Conservation (phyloP, 2,888 invertebrate species). For the Tenthredo distinguenda region DNA sequence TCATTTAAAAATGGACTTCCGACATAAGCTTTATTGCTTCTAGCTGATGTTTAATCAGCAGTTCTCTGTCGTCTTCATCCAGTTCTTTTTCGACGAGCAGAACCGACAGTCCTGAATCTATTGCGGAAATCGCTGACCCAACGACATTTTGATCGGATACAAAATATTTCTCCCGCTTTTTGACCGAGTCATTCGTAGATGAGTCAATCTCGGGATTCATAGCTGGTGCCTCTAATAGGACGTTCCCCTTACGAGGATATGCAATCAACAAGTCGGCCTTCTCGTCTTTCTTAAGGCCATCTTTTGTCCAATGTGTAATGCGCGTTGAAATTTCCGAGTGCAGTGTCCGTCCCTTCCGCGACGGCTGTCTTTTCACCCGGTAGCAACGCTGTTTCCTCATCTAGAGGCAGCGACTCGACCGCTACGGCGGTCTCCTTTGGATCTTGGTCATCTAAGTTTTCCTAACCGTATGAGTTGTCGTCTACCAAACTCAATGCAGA, state of each 20-base stretch:
- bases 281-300: slow-evolving; percentile 56
- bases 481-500: not conserved
- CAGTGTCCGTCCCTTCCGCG: slow-evolving; percentile 46
- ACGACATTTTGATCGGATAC: slow-evolving; percentile 56
- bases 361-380: slow-evolving; percentile 44
- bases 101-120: slow-evolving; percentile 54
- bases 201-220: slow-evolving; percentile 57
- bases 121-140: slow-evolving; percentile 57
- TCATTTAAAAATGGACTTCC: slow-evolving; percentile 52
- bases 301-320: slow-evolving; percentile 56
- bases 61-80: slow-evolving; percentile 43
- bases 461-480: not conserved
- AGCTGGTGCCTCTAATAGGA: slow-evolving; percentile 56
- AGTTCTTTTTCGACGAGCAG: slow-evolving; percentile 54
- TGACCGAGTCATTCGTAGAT: slow-evolving; percentile 55
- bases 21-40: slow-evolving; percentile 56
- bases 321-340: slow-evolving; percentile 54
- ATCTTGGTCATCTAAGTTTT: not conserved
- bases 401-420: not conserved
- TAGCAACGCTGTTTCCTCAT: slow-evolving; percentile 54
- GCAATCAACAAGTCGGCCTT: slow-evolving; percentile 54
- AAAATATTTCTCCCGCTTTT: slow-evolving; percentile 59
- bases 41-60: slow-evolving; percentile 52
- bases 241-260: slow-evolving; percentile 58
- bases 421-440: not conserved